Evolutionary conservation across 1,140 invertebrate species (phyloP).

Genomic region (Formica selysi): DNA sequence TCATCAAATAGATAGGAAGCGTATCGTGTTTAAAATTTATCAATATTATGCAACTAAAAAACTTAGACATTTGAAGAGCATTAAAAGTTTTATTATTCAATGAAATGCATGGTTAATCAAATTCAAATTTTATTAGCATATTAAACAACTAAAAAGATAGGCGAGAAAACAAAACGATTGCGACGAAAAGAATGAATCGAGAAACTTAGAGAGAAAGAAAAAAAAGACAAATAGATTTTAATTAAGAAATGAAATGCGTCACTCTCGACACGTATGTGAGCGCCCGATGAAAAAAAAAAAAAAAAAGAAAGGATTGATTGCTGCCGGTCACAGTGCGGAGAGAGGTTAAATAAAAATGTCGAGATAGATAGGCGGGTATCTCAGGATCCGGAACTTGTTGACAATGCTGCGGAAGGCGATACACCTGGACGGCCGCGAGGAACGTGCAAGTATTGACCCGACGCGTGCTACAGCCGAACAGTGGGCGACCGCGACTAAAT

Average conservation of each 20-base stretch:
- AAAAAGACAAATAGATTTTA: slow-evolving; percentile 67
- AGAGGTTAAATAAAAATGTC: slow-evolving; percentile 58
- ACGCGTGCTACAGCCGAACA: slow-evolving; percentile 52
- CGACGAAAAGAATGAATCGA: slow-evolving; percentile 11
- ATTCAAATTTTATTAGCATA: background rate
- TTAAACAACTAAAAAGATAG: slow-evolving; percentile 8
- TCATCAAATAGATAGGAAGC: slow-evolving; percentile 1
- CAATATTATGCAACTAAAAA: background rate
- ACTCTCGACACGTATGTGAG: slow-evolving; percentile 4
- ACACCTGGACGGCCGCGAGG: slow-evolving; percentile 83
- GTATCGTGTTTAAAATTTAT: background rate
- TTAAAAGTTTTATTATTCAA: background rate
- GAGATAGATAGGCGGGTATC: slow-evolving; percentile 75
- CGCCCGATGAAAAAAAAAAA: slow-evolving; percentile 24
- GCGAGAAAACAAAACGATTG: background rate
- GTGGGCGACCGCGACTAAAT: slow-evolving; percentile 76
- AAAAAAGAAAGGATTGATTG: slow-evolving; percentile 62
- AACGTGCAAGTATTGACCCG: slow-evolving; percentile 81
- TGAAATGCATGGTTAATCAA: background rate
- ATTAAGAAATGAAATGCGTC: slow-evolving; percentile 71
- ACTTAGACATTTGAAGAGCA: background rate
- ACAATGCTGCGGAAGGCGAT: slow-evolving; percentile 87
- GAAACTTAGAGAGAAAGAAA: slow-evolving; percentile 27
- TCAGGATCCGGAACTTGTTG: slow-evolving; percentile 85
- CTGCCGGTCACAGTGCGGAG: slow-evolving; percentile 56